Evolutionary conservation across 1,140 invertebrate genomes (phyloP), one percentile per base, ranked within the genome.

Genomic region (Caenorhabditis tropicalis): DNA sequence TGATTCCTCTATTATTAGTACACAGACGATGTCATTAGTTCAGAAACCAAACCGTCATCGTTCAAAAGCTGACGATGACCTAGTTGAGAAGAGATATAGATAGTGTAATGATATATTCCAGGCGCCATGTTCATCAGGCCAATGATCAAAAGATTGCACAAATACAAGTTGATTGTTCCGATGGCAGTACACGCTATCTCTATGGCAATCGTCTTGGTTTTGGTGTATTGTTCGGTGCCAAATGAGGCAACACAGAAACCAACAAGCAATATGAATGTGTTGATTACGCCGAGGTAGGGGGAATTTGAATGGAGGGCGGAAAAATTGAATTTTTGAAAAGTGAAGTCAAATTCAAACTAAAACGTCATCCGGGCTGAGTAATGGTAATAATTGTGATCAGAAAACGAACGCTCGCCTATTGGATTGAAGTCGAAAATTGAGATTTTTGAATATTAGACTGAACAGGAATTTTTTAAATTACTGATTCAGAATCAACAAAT

Each of bases 131-230:
- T 82, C 82, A 58, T 82, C 33, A 29, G 82, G 21, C 82, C 82
- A 16, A 56, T 80, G 48, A 84, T 84, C 31, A 84, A 84, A 60
- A 0, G 83, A 21, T 27, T 58, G 7, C 58, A 70, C 31, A 53
- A 84, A n/a, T 84, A 84, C 74, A 84, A 84, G 19, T n/a, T 84
- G 70, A 81, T 84, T 9, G 70, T 80, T 19, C 43, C 74, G 21
- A 79, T 84, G 70, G 48, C 43, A 0, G 46, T 81, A 6, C 83
- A 84, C 58, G 29, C 39, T 43, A 33, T 31, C 0, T 51, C 65
- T 9, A 65, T 84, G 33, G 39, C 65, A 21, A 31, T 60, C 21
- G 51, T 84, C 1, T 4, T 84, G 29, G 10, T 81, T 36, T 46
- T 80, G 21, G 48, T 46, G 31, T 79, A 56, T 21, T 29, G 70